phyloP scores from a whole-genome alignment of 2,113 vertebrate species.

The Cinclus cinclus region DNA sequence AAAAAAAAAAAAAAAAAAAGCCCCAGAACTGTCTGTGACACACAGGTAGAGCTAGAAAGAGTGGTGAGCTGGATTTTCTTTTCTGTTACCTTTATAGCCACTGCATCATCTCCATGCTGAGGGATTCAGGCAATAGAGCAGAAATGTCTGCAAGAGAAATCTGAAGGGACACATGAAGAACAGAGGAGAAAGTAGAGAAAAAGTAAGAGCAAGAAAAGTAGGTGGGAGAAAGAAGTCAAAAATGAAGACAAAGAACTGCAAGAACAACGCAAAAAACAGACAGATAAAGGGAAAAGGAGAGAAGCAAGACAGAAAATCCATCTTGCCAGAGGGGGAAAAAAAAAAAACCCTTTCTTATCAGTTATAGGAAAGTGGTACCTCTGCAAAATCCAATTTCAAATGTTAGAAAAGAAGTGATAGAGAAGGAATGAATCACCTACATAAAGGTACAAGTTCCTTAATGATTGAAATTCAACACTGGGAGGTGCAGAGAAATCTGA shows the following conservation, averaged over 20 bases:
- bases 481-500: neutral
- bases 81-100: neutral
- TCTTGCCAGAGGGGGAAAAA: neutral
- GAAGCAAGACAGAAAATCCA: constrained; percentile 31
- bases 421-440: constrained; percentile 10
- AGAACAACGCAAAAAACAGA: neutral
- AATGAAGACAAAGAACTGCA: neutral
- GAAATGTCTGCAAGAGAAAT: neutral
- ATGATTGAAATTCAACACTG: neutral
- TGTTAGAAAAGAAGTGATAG: constrained; percentile 24
- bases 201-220: neutral
- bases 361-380: constrained; percentile 11
- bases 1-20: neutral
- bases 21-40: neutral
- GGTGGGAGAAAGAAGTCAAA: neutral
- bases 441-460: neutral
- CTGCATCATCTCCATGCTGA: neutral
- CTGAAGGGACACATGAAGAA: neutral
- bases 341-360: constrained; percentile 39
- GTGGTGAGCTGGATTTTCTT: neutral
- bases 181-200: neutral
- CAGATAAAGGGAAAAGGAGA: constrained; percentile 11
- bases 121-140: neutral
- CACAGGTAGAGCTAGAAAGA: neutral
- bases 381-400: constrained; percentile 52